Percentiles rank a stretch among this genome's conserved stretches.
phyloP scores from a whole-genome alignment of 2,888 invertebrate genomes.

The Pyrrhosoma nymphula region DNA sequence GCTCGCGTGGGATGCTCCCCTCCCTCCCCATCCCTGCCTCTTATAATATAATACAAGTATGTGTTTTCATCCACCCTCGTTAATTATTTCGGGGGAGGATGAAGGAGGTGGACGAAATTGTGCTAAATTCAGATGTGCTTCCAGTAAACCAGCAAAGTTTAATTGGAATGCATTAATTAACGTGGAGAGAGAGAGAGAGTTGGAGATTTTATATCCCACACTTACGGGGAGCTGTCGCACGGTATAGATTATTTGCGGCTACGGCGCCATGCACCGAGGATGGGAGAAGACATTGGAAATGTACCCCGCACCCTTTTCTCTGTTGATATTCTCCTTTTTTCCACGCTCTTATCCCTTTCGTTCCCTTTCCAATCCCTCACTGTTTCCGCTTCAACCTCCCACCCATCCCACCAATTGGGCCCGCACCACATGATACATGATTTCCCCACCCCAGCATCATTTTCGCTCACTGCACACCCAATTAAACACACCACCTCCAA shows the following conservation, averaged over 20 bases:
- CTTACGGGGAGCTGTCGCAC: conserved; percentile 29
- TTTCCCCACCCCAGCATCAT: too few relatives aligned
- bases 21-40: not conserved
- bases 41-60: not conserved
- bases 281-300: not conserved
- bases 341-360: too few relatives aligned
- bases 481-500: too few relatives aligned
- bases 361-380: too few relatives aligned
- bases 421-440: too few relatives aligned
- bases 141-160: conserved; percentile 63
- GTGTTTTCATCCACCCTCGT: conserved; percentile 4
- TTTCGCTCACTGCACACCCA: too few relatives aligned
- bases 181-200: not conserved
- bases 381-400: not conserved
- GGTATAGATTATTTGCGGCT: conserved; percentile 19
- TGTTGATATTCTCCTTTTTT: too few relatives aligned
- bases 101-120: conserved; percentile 29
- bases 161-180: conserved; percentile 64
- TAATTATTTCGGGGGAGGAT: conserved; percentile 21
- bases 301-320: not conserved
- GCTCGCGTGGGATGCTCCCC: not conserved
- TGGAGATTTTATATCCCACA: conserved; percentile 40
- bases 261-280: not conserved
- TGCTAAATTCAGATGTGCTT: conserved; percentile 50
- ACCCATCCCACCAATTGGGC: not conserved